Evolutionary conservation across 2,797 vertebrate genomes (phyloP).

Genomic region (Macropodus opercularis): DNA sequence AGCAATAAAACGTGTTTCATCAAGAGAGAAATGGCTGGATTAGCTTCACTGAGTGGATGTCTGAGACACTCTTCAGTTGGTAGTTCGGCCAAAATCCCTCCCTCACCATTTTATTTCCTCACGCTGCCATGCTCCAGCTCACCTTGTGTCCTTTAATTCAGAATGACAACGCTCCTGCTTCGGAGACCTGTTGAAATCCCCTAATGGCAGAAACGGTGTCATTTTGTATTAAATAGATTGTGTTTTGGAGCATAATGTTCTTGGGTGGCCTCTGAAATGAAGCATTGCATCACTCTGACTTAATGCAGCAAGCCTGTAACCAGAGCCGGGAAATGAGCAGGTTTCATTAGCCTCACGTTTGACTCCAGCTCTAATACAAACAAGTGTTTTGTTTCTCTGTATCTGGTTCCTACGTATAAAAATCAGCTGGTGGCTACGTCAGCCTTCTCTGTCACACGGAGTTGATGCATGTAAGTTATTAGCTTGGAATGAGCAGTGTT

Average conservation of each 20-base stretch:
- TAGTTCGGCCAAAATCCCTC: not conserved
- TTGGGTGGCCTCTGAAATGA: slow-evolving; percentile 50
- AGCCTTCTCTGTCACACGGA: not conserved
- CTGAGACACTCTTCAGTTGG: no score
- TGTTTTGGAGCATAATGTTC: slow-evolving; percentile 75
- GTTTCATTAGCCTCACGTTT: slow-evolving; percentile 4
- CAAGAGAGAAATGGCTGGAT: not conserved
- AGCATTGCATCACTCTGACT: slow-evolving; percentile 37
- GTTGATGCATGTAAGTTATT: not conserved
- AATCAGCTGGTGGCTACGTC: not conserved
- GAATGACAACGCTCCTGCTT: slow-evolving; percentile 62
- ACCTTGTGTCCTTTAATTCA: slow-evolving; percentile 64
- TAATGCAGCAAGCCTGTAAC: slow-evolving; percentile 17
- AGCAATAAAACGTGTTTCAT: not conserved
- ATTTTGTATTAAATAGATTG: slow-evolving; percentile 69
- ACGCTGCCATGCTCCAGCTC: slow-evolving; percentile 45
- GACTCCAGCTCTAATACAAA: slow-evolving; percentile 6
- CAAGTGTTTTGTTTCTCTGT: not conserved
- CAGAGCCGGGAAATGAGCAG: slow-evolving; percentile 6
- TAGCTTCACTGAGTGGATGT: not conserved
- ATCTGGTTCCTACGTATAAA: not conserved
- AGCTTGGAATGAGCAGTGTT: not conserved
- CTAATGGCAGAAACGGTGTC: slow-evolving; percentile 66
- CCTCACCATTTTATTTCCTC: slow-evolving; percentile 32
- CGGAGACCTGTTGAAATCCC: slow-evolving; percentile 62